Evolutionary conservation across 2,797 vertebrate species (phyloP).

Genomic region (Eptatretus atami): DNA sequence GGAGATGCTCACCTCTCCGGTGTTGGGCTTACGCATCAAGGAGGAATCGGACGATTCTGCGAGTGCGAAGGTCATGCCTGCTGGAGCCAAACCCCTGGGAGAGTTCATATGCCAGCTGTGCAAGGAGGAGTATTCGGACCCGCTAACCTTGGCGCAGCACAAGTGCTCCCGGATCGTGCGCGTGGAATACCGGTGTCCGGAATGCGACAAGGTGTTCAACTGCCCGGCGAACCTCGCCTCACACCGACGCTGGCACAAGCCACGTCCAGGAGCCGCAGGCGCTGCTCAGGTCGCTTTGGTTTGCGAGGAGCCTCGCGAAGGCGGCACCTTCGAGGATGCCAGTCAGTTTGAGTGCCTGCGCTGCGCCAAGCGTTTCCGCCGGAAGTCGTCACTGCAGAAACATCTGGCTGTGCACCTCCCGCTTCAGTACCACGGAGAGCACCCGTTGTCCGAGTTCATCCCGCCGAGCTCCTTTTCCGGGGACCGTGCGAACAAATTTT

Average conservation of each 20-base stretch:
- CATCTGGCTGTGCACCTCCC: constrained; percentile 13
- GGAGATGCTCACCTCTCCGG: constrained; percentile 13
- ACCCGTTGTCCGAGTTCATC: neutral
- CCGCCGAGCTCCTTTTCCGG: neutral
- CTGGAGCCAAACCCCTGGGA: constrained; percentile 11
- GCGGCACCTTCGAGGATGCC: constrained; percentile 12
- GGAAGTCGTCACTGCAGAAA: constrained; percentile 14
- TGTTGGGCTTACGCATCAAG: constrained; percentile 13
- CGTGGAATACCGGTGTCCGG: constrained; percentile 17
- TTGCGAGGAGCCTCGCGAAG: constrained; percentile 4
- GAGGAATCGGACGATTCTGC: constrained; percentile 9
- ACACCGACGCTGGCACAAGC: constrained; percentile 18
- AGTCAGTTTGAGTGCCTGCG: constrained; percentile 12
- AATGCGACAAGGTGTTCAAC: constrained; percentile 19
- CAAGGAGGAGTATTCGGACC: constrained; percentile 14
- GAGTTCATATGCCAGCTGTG: constrained; percentile 18
- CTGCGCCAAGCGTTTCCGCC: constrained; percentile 14
- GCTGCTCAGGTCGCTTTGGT: constrained; percentile 13
- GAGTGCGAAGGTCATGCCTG: constrained; percentile 7
- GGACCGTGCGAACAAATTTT: no score
- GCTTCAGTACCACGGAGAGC: neutral
- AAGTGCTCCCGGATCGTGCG: constrained; percentile 16
- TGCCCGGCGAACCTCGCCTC: constrained; percentile 18
- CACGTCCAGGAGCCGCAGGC: constrained; percentile 13
- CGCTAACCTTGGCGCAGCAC: constrained; percentile 16